phyloP scores from a whole-genome alignment of 2,888 invertebrate species.

The Corythucha ciliata region DNA sequence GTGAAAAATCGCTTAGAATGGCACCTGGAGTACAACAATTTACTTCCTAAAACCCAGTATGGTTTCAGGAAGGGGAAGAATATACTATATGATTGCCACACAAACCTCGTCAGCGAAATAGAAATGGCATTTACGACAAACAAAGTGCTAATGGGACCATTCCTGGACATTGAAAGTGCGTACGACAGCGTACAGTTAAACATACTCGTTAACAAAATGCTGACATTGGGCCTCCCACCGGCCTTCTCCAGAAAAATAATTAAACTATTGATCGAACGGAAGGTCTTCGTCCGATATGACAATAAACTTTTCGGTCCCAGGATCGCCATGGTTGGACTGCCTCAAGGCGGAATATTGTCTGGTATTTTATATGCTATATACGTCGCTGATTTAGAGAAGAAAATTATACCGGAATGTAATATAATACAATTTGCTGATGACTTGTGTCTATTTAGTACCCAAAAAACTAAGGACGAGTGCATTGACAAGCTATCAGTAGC shows the following conservation, averaged over 20 bases:
- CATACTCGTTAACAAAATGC: not conserved
- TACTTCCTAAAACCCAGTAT: not conserved
- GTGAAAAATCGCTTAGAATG: not conserved
- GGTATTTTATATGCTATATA: not conserved
- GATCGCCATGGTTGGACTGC: too few relatives aligned
- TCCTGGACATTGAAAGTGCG: constrained; percentile 1
- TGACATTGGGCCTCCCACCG: not conserved
- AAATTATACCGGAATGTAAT: not conserved
- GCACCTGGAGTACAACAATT: not conserved
- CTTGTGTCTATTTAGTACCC: too few relatives aligned
- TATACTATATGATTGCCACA: not conserved
- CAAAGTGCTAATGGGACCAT: not conserved
- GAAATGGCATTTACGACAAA: not conserved
- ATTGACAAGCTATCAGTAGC: too few relatives aligned
- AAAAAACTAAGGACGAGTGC: too few relatives aligned
- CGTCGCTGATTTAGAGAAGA: not conserved
- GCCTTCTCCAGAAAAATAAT: not conserved
- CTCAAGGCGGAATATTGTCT: not conserved
- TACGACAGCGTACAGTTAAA: constrained; percentile 2
- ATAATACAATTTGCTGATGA: not conserved
- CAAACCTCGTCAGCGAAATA: not conserved
- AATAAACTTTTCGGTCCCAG: too few relatives aligned
- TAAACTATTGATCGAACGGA: too few relatives aligned
- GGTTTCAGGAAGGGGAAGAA: not conserved
- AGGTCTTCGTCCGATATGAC: too few relatives aligned